Percentiles rank a stretch among this genome's conserved stretches.
These are phyloP conservation scores for Xiphophorus couchianus DNA, from an alignment of 2,113 vertebrate species.

Conservation along the genomic window DNA sequence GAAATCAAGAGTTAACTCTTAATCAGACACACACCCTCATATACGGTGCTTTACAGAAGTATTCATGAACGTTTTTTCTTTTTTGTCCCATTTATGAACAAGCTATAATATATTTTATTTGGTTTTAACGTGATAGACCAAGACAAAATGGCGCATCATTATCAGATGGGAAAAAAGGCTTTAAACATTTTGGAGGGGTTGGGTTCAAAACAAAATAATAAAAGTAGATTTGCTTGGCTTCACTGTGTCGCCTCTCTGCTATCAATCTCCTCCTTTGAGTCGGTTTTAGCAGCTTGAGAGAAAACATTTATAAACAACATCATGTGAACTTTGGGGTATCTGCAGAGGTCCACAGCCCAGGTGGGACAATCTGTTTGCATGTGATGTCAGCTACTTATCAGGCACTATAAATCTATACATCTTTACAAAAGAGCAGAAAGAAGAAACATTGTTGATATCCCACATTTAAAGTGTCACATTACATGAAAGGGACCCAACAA, in stretches of 20 bases:
- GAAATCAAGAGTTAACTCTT: slow-evolving; percentile 37
- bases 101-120: background rate
- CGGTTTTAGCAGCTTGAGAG: too few relatives aligned
- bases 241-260: too few relatives aligned
- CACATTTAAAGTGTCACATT: background rate
- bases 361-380: background rate
- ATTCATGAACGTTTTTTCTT: background rate
- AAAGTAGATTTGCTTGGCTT: too few relatives aligned
- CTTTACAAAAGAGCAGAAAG: background rate
- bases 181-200: too few relatives aligned
- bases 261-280: too few relatives aligned
- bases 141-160: too few relatives aligned
- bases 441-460: background rate
- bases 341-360: too few relatives aligned
- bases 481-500: background rate
- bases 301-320: too few relatives aligned
- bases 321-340: too few relatives aligned
- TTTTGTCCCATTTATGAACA: background rate
- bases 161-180: background rate
- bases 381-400: too few relatives aligned
- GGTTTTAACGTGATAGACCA: background rate
- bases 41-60: background rate
- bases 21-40: slow-evolving; percentile 19
- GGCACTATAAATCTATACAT: background rate
- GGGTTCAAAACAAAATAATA: too few relatives aligned